Conservation (phyloP, 1,140 invertebrate species). For the Diorhabda sublineata region DNA sequence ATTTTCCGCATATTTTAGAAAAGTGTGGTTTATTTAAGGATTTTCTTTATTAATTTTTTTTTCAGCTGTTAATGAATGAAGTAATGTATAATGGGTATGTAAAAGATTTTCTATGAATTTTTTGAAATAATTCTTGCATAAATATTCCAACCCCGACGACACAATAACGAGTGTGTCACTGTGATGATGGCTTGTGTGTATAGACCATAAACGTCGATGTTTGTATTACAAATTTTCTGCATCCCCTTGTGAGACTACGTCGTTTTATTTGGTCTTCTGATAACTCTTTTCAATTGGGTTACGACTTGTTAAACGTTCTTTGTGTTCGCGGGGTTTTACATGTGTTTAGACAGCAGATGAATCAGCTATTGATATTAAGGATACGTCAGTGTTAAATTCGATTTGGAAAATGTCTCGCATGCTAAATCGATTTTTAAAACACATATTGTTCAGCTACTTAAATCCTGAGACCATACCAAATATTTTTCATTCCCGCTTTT, state of each 20-base stretch:
- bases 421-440: not conserved
- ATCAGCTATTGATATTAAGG: constrained; percentile 2
- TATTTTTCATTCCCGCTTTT: too few relatives aligned
- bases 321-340: constrained; percentile 12
- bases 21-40: too few relatives aligned
- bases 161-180: too few relatives aligned
- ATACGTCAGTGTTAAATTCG: not conserved
- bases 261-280: constrained; percentile 18
- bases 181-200: not conserved
- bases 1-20: too few relatives aligned
- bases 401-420: not conserved
- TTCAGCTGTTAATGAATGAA: too few relatives aligned
- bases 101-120: too few relatives aligned
- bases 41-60: too few relatives aligned
- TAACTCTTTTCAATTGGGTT: constrained; percentile 19
- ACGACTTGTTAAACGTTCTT: constrained; percentile 17
- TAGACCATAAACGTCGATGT: constrained; percentile 14
- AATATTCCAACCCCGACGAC: too few relatives aligned
- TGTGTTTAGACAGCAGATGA: constrained; percentile 6
- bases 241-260: constrained; percentile 17
- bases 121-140: too few relatives aligned
- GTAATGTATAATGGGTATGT: too few relatives aligned
- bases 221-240: constrained; percentile 26
- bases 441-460: too few relatives aligned
- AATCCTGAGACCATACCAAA: too few relatives aligned